Conservation (phyloP, 2,888 invertebrate genomes). For the Eulithis prunata region DNA sequence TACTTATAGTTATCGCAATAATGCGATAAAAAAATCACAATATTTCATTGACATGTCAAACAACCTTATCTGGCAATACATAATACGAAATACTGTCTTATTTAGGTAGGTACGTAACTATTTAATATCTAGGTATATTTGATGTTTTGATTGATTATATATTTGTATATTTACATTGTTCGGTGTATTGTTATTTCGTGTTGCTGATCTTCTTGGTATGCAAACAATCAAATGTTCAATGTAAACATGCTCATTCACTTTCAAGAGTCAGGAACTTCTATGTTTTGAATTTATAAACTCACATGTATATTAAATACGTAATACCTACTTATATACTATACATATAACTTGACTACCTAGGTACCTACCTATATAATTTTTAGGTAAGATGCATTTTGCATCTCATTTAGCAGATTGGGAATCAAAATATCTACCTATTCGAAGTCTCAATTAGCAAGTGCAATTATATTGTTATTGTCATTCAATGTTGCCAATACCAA, state of each 20-base stretch:
- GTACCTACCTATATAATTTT: too few relatives aligned
- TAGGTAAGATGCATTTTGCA: neutral
- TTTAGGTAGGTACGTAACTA: slow-evolving; percentile 7
- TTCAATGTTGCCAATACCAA: slow-evolving; percentile 1
- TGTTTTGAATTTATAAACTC: slow-evolving; percentile 16
- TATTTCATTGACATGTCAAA: slow-evolving; percentile 59
- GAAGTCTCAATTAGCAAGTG: neutral
- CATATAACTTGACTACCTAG: too few relatives aligned
- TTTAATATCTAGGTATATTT: slow-evolving; percentile 19
- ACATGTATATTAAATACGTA: neutral
- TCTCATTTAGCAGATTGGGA: too few relatives aligned
- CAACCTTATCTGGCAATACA: slow-evolving; percentile 60
- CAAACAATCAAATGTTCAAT: slow-evolving; percentile 65
- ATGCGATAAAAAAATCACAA: slow-evolving; percentile 57
- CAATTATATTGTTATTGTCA: slow-evolving; percentile 15
- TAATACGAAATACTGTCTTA: slow-evolving; percentile 23
- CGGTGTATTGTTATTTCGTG: slow-evolving; percentile 65
- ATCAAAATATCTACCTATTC: neutral
- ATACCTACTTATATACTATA: too few relatives aligned
- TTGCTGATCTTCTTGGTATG: slow-evolving; percentile 55
- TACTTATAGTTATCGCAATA: slow-evolving; percentile 49
- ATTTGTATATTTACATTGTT: slow-evolving; percentile 66
- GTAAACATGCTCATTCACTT: slow-evolving; percentile 55
- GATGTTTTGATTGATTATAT: slow-evolving; percentile 60
- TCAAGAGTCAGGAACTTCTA: slow-evolving; percentile 34